Conservation (phyloP, 2,888 invertebrate species). For the Eristalis pertinax region DNA sequence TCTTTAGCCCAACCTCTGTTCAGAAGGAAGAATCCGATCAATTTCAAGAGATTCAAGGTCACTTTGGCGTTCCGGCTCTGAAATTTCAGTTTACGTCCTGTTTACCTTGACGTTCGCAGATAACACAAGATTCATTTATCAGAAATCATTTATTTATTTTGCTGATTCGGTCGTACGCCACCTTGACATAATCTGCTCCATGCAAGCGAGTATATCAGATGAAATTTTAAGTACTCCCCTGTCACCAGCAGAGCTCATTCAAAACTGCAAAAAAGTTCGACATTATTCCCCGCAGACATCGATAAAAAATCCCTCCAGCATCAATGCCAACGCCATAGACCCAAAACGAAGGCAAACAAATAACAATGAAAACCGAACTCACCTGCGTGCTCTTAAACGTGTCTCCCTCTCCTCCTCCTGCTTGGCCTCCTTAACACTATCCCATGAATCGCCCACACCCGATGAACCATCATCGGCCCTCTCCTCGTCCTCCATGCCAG, state of each 20-base stretch:
- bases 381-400: conserved; percentile 51
- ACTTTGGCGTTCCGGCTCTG: too few species aligned
- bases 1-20: too few species aligned
- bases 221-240: background rate
- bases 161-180: background rate
- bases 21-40: too few species aligned
- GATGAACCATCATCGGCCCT: conserved; percentile 81
- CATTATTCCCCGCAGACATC: background rate
- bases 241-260: background rate
- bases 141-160: background rate
- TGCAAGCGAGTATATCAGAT: background rate
- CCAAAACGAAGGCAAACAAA: background rate
- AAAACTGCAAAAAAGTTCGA: too few species aligned
- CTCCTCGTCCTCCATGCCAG: conserved; percentile 81
- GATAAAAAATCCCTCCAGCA: background rate
- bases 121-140: background rate
- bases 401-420: conserved; percentile 73
- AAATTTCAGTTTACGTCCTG: background rate
- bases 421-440: conserved; percentile 81
- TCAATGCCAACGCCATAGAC: background rate
- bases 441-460: conserved; percentile 82
- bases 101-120: background rate
- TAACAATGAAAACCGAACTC: background rate
- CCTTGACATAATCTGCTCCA: background rate
- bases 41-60: too few species aligned